Conservation (phyloP, 2,888 invertebrate species). For the Trichacis sp. region DNA sequence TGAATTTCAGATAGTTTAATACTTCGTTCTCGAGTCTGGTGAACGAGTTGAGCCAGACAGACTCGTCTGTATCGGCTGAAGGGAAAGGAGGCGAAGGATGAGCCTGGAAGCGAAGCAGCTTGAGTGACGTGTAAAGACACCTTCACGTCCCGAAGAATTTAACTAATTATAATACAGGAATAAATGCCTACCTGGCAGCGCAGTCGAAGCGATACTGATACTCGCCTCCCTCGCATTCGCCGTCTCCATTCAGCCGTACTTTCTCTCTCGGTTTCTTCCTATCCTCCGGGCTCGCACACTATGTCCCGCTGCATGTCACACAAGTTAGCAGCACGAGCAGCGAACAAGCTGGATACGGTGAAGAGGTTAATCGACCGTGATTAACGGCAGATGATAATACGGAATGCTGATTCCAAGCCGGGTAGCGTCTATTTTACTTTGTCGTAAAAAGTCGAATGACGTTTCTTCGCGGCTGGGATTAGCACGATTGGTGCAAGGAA, state of each 20-base stretch:
- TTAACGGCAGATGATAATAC: slow-evolving; percentile 36
- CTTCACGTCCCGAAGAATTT: slow-evolving; percentile 68
- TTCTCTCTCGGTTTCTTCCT: slow-evolving; percentile 26
- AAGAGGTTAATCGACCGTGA: slow-evolving; percentile 38
- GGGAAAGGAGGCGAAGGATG: slow-evolving; percentile 50
- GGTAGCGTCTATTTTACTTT: slow-evolving; percentile 18
- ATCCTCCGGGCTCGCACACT: slow-evolving; percentile 38
- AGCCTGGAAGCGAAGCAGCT: slow-evolving; percentile 66
- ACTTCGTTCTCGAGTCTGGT: slow-evolving; percentile 52
- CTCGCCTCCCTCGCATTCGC: slow-evolving; percentile 47
- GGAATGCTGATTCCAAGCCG: slow-evolving; percentile 25
- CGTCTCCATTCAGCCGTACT: slow-evolving; percentile 34
- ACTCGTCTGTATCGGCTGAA: slow-evolving; percentile 51
- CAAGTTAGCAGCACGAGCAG: slow-evolving; percentile 59
- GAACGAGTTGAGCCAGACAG: slow-evolving; percentile 65
- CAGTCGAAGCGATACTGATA: slow-evolving; percentile 62
- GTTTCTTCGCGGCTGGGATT: too few species aligned
- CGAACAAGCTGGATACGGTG: slow-evolving; percentile 31
- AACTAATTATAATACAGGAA: slow-evolving; percentile 68
- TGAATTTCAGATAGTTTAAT: slow-evolving; percentile 68
- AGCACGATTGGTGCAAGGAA: too few species aligned
- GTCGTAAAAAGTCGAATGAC: slow-evolving; percentile 20
- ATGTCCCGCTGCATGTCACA: slow-evolving; percentile 62
- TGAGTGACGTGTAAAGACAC: slow-evolving; percentile 69
- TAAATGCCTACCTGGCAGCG: slow-evolving; percentile 66